phyloP scores from a whole-genome alignment of 1,140 invertebrate genomes.

The Adoxophyes honmai region DNA sequence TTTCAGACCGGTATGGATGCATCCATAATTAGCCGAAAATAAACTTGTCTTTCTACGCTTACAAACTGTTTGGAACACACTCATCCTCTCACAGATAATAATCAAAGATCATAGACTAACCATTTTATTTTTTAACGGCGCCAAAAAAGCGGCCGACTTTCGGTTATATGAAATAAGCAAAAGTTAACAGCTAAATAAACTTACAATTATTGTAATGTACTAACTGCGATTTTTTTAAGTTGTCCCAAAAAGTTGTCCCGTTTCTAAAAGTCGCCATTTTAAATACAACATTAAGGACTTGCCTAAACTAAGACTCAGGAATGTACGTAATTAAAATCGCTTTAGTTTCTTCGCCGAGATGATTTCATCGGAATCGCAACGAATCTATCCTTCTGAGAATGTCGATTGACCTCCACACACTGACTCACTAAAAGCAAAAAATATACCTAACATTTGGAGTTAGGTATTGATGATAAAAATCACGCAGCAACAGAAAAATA shows the following conservation, averaged over 20 bases:
- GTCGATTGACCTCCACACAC: not conserved
- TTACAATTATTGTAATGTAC: too few relatives aligned
- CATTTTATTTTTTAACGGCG: not conserved
- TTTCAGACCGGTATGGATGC: constrained; percentile 22
- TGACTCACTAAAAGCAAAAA: constrained; percentile 12
- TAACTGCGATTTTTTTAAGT: too few relatives aligned
- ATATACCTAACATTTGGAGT: not conserved
- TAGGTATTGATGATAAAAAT: too few relatives aligned
- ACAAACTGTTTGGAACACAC: constrained; percentile 29
- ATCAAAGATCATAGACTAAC: constrained; percentile 22
- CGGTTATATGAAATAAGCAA: too few relatives aligned
- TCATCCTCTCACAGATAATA: constrained; percentile 43
- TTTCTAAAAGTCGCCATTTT: too few relatives aligned
- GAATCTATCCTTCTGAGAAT: constrained; percentile 10
- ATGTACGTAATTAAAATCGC: not conserved
- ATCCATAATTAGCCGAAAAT: constrained; percentile 53
- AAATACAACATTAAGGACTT: not conserved
- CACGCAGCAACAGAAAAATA: not conserved
- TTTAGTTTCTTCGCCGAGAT: constrained; percentile 5
- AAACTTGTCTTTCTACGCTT: constrained; percentile 38
- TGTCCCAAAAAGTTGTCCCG: too few relatives aligned
- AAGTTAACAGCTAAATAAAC: too few relatives aligned
- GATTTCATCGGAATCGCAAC: constrained; percentile 3
- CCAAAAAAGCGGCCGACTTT: too few relatives aligned
- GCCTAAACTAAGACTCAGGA: not conserved